Evolutionary conservation across 2,113 vertebrate genomes (phyloP).

Genomic region (Etheostoma spectabile): DNA sequence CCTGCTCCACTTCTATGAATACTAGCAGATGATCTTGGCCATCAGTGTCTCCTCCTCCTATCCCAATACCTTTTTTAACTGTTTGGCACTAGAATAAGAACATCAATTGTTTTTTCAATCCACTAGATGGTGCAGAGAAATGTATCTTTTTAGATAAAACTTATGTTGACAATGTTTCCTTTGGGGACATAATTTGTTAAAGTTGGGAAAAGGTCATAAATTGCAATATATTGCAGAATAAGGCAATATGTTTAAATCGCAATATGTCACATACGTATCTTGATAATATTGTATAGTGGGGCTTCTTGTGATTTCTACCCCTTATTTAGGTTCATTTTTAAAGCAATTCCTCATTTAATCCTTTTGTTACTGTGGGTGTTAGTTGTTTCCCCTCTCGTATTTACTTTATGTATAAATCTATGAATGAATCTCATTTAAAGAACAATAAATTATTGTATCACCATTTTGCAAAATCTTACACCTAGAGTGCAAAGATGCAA

Average conservation of each 20-base stretch:
- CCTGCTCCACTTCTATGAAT: constrained; percentile 73
- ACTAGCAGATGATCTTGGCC: constrained; percentile 61
- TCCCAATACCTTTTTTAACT: background rate
- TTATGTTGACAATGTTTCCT: too few species aligned
- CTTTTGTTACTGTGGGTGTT: background rate
- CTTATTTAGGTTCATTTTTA: background rate
- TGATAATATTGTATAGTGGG: too few species aligned
- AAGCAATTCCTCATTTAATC: background rate
- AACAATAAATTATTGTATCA: background rate
- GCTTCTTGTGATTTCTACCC: too few species aligned
- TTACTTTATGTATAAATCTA: background rate
- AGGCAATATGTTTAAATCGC: too few species aligned
- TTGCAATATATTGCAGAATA: too few species aligned
- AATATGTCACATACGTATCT: too few species aligned
- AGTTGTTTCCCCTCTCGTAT: background rate
- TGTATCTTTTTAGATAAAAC: too few species aligned
- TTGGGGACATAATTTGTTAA: too few species aligned
- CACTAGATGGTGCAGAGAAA: too few species aligned
- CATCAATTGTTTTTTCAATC: too few species aligned
- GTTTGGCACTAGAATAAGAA: too few species aligned
- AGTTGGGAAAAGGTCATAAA: too few species aligned
- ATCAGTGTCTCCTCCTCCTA: constrained; percentile 27
- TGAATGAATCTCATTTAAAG: background rate
- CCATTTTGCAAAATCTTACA: background rate
- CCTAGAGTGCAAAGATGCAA: background rate